A percentile compares a stretch with the other conserved stretches of the same genome.
phyloP scores from a whole-genome alignment of 2,113 vertebrate genomes.

The Bungarus multicinctus region DNA sequence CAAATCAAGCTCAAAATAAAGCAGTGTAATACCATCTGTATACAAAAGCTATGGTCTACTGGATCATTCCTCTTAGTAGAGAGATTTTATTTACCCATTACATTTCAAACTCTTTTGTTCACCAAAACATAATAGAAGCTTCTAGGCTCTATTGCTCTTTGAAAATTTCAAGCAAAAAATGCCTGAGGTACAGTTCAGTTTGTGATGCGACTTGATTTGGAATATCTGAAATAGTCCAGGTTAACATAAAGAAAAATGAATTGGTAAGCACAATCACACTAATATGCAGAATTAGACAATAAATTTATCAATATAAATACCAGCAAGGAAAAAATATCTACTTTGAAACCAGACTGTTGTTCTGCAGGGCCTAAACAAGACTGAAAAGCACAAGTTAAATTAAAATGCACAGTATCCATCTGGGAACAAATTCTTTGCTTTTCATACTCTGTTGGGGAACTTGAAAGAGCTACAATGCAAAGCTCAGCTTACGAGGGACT shows the following conservation, averaged over 20 bases:
- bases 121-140: slow-evolving; percentile 1
- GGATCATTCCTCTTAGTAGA: not conserved
- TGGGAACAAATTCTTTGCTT: not conserved
- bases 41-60: not conserved
- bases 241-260: slow-evolving; percentile 49
- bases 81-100: accelerated
- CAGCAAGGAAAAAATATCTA: slow-evolving; percentile 36
- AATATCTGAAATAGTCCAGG: slow-evolving; percentile 40
- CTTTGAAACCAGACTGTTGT: slow-evolving; percentile 10
- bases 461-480: slow-evolving; percentile 29
- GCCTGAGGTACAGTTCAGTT: slow-evolving; percentile 2
- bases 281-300: slow-evolving; percentile 45
- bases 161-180: slow-evolving; percentile 40
- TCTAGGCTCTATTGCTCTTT: slow-evolving; percentile 12
- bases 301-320: slow-evolving; percentile 51
- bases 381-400: not conserved
- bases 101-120: not conserved
- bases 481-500: not conserved
- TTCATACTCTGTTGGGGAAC: slow-evolving; percentile 21
- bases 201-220: slow-evolving; percentile 26
- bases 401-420: not conserved
- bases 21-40: not conserved
- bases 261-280: slow-evolving; percentile 41
- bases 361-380: slow-evolving; percentile 17
- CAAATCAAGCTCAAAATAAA: not conserved